Conservation (phyloP, 2,888 invertebrate species). For the Callyntrura guangdongensis region DNA sequence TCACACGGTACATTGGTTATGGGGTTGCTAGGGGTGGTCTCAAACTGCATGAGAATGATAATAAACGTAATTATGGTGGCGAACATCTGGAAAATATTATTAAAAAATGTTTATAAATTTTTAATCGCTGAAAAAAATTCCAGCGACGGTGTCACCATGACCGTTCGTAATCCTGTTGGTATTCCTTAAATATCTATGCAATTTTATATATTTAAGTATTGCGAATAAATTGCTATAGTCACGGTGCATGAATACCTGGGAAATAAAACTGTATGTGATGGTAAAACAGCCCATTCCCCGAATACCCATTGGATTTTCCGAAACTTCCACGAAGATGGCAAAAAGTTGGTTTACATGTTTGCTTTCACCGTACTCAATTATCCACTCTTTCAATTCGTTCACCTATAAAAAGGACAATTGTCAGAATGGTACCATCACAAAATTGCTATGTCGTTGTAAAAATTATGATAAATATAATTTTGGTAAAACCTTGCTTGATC, state of each 20-base stretch:
- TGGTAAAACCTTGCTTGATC: conserved; percentile 56
- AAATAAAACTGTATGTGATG: conserved; percentile 62
- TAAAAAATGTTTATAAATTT: not conserved
- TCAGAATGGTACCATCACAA: not conserved
- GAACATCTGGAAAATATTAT: conserved; percentile 39
- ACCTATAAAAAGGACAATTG: conserved; percentile 9
- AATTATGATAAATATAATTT: not conserved
- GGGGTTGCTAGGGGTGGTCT: conserved; percentile 61
- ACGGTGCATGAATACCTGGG: conserved; percentile 35
- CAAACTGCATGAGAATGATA: conserved; percentile 67
- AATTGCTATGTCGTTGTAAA: not conserved
- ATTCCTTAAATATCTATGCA: not conserved
- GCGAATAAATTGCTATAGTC: not conserved
- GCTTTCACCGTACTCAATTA: conserved; percentile 66
- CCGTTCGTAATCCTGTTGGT: too few relatives aligned
- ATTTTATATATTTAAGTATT: not conserved
- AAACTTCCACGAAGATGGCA: conserved; percentile 72
- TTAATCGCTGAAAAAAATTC: too few relatives aligned
- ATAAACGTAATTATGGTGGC: conserved; percentile 56
- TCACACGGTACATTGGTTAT: conserved; percentile 23
- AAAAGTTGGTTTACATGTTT: conserved; percentile 57
- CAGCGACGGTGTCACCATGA: too few relatives aligned
- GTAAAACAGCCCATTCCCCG: conserved; percentile 69
- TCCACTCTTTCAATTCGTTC: conserved; percentile 69
- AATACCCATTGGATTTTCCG: conserved; percentile 67